phyloP scores from a whole-genome alignment of 2,113 vertebrate species.

The Herpetotheres cachinnans region DNA sequence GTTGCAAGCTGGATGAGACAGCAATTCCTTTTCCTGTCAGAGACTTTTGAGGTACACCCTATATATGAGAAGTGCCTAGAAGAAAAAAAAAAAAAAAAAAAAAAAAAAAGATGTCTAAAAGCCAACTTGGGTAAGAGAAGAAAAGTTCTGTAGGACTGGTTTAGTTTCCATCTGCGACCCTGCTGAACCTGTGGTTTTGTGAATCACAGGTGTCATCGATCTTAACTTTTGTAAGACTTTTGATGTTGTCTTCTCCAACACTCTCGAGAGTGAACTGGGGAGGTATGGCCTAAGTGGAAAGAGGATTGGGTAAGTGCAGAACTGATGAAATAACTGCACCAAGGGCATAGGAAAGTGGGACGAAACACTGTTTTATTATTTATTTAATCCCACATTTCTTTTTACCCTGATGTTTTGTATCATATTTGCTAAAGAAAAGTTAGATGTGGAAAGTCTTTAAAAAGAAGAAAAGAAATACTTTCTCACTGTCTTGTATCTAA shows the following conservation, averaged over 20 bases:
- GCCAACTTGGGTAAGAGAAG: background rate
- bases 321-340: background rate
- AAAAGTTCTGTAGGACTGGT: background rate
- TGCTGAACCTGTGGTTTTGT: background rate
- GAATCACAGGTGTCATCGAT: background rate
- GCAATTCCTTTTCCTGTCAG: background rate
- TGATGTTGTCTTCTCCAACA: accelerated
- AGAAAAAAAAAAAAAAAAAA: background rate
- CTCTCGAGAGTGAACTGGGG: background rate
- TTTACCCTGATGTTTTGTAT: background rate
- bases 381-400: background rate
- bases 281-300: background rate
- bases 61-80: background rate
- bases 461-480: background rate
- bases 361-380: background rate
- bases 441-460: background rate
- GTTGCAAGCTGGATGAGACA: background rate
- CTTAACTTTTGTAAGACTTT: background rate
- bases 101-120: background rate
- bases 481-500: background rate
- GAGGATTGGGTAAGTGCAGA: background rate
- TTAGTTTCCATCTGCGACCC: background rate
- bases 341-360: background rate
- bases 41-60: background rate
- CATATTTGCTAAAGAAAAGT: background rate